Conservation (phyloP, 1,140 invertebrate genomes). For the Nixonia krombeini region DNA sequence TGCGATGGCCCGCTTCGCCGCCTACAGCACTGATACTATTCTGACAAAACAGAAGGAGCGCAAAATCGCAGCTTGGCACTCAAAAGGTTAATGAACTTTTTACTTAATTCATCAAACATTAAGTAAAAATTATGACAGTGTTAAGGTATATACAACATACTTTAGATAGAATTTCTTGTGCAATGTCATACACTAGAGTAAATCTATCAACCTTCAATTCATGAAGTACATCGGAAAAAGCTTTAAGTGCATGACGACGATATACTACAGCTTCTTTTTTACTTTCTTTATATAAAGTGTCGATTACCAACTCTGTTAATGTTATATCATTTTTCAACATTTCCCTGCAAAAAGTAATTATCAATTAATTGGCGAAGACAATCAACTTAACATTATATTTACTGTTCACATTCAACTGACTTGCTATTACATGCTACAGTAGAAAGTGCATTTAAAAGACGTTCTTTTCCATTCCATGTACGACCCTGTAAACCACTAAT, state of each 20-base stretch:
- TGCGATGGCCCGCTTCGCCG: no score
- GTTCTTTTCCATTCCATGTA: conserved; percentile 91
- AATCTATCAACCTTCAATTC: conserved; percentile 82
- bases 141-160: conserved; percentile 58
- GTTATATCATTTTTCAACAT: conserved; percentile 62
- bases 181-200: conserved; percentile 83
- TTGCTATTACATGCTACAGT: conserved; percentile 80
- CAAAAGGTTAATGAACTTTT: no score
- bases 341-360: conserved; percentile 53
- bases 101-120: no score
- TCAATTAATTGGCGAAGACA: neutral
- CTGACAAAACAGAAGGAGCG: no score
- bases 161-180: conserved; percentile 77
- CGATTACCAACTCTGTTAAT: conserved; percentile 73
- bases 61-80: no score
- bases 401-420: conserved; percentile 67
- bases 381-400: no score
- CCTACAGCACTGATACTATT: no score
- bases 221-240: conserved; percentile 82
- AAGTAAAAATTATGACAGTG: conserved; percentile 30
- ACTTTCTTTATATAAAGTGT: conserved; percentile 82
- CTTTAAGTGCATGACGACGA: conserved; percentile 80
- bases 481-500: conserved; percentile 83
- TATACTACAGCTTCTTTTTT: conserved; percentile 85
- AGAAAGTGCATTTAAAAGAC: conserved; percentile 82